Conservation (phyloP, 2,888 invertebrate genomes). For the Harpagoxenus sublaevis region DNA sequence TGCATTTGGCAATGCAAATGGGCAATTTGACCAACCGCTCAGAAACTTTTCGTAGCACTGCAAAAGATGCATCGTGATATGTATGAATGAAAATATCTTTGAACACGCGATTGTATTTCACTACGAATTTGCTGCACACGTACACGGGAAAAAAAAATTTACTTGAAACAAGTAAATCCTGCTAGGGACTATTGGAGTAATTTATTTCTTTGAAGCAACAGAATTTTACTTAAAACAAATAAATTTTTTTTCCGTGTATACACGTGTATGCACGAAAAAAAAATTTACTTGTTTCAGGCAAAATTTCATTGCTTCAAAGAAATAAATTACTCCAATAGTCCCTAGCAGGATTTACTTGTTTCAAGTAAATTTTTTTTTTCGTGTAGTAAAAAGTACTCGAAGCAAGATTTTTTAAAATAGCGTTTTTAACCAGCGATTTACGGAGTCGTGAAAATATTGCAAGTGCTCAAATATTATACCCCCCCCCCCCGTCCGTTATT, state of each 20-base stretch:
- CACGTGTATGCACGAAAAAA: too few species aligned
- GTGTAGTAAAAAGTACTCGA: neutral
- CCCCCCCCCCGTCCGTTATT: neutral
- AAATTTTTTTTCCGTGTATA: too few species aligned
- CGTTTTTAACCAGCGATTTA: constrained; percentile 4
- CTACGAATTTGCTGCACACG: neutral
- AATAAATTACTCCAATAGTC: too few species aligned
- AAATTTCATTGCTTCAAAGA: too few species aligned
- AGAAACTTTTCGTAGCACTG: constrained; percentile 48
- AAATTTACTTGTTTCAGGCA: too few species aligned
- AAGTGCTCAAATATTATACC: neutral
- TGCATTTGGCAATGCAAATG: constrained; percentile 36
- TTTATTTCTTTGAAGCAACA: too few species aligned
- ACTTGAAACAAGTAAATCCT: too few species aligned
- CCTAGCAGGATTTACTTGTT: too few species aligned
- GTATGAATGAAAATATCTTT: constrained; percentile 13
- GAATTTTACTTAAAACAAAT: too few species aligned
- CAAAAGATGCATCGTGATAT: constrained; percentile 33
- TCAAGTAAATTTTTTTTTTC: too few species aligned
- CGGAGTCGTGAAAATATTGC: constrained; percentile 7
- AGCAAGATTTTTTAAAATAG: neutral
- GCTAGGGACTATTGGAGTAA: too few species aligned
- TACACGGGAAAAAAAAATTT: too few species aligned
- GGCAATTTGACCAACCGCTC: constrained; percentile 42
- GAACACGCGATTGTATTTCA: neutral